Evolutionary conservation across 2,888 invertebrate species (phyloP).

Genomic region (Cybosia mesomella): DNA sequence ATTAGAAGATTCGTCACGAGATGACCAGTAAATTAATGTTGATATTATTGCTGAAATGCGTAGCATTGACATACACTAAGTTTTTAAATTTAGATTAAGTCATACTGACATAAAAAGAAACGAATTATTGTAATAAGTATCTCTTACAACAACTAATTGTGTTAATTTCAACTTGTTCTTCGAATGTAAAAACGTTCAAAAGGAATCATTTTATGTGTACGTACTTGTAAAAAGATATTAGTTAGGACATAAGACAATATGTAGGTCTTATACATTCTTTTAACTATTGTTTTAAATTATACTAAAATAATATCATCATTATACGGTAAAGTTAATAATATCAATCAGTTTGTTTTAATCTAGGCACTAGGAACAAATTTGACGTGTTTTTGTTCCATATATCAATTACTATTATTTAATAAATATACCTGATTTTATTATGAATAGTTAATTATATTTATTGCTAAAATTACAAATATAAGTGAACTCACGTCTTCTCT

Average conservation of each 20-base stretch:
- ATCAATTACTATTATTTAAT: not conserved
- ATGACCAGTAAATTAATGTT: slow-evolving; percentile 66
- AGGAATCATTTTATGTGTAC: slow-evolving; percentile 6
- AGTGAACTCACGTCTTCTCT: not conserved
- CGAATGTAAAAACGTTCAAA: slow-evolving; percentile 18
- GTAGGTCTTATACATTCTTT: not conserved
- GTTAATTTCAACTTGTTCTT: slow-evolving; percentile 20
- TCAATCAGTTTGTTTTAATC: not conserved
- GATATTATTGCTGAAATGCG: slow-evolving; percentile 59
- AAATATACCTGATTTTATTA: not conserved
- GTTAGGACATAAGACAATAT: slow-evolving; percentile 26
- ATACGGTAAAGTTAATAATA: slow-evolving; percentile 2
- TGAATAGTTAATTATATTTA: not conserved
- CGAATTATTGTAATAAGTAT: slow-evolving; percentile 74
- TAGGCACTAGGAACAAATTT: not conserved
- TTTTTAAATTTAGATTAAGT: slow-evolving; percentile 51
- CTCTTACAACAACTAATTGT: slow-evolving; percentile 23
- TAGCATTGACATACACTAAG: slow-evolving; percentile 46
- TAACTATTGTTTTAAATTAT: not conserved
- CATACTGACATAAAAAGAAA: slow-evolving; percentile 68
- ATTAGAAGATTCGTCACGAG: slow-evolving; percentile 66
- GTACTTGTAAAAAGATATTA: slow-evolving; percentile 13
- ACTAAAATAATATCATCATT: not conserved
- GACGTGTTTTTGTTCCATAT: not conserved
- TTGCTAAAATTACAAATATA: not conserved